Evolutionary conservation across 2,888 invertebrate species (phyloP).

Genomic region (Gryllus longicercus): DNA sequence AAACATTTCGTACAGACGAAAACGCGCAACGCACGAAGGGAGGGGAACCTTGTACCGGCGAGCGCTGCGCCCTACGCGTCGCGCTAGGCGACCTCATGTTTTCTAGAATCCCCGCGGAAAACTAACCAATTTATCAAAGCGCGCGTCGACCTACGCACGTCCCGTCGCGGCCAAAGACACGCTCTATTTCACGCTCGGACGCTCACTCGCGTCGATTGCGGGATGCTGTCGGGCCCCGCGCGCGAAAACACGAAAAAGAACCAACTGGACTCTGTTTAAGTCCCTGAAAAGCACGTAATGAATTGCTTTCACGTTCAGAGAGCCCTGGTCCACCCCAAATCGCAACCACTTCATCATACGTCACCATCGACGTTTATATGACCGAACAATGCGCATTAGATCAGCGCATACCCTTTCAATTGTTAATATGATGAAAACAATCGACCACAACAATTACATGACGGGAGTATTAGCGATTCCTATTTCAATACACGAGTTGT

Average conservation of each 20-base stretch:
- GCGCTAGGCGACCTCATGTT: too few species aligned
- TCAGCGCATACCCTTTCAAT: neutral
- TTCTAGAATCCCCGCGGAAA: too few species aligned
- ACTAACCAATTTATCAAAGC: too few species aligned
- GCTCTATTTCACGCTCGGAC: neutral
- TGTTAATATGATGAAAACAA: neutral
- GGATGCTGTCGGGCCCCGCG: neutral
- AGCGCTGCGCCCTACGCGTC: too few species aligned
- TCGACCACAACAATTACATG: neutral
- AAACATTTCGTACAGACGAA: too few species aligned
- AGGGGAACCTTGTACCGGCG: too few species aligned
- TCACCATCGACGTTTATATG: neutral
- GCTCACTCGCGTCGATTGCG: neutral
- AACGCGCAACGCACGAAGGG: too few species aligned
- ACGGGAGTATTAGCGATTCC: neutral
- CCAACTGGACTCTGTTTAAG: neutral
- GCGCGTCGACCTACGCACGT: too few species aligned
- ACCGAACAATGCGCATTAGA: neutral
- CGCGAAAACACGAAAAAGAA: neutral
- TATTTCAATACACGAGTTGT: neutral
- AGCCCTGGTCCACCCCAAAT: neutral
- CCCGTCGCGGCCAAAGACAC: neutral
- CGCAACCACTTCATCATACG: conserved; percentile 9
- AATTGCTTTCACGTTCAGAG: neutral
- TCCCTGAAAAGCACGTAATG: neutral